phyloP scores from a whole-genome alignment of 2,797 vertebrate species.

The Nasua narica region DNA sequence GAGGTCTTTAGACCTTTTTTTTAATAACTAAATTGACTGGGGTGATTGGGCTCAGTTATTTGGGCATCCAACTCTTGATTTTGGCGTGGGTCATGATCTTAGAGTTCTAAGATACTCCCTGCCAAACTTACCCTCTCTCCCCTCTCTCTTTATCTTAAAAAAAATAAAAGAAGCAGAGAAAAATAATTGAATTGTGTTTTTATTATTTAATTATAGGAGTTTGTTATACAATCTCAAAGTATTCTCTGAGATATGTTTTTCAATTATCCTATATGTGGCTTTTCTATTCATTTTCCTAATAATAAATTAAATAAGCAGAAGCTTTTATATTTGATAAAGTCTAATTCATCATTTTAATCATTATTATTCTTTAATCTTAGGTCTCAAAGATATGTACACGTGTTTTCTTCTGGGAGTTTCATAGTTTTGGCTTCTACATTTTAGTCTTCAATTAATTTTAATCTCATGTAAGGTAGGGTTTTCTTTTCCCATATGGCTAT shows the following conservation, averaged over 20 bases:
- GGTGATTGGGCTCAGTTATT: not conserved
- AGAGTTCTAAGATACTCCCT: not conserved
- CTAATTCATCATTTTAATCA: not conserved
- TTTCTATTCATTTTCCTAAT: not conserved
- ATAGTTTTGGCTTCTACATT: not conserved
- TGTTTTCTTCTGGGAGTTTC: not conserved
- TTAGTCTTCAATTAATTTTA: not conserved
- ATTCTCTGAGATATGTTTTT: not conserved
- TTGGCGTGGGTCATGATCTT: too few relatives aligned
- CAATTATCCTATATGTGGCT: not conserved
- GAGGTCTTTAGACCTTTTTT: not conserved
- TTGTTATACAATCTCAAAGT: not conserved
- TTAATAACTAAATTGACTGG: not conserved
- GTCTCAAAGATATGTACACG: not conserved
- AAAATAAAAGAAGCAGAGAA: not conserved
- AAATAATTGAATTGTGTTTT: not conserved
- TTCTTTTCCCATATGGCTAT: not conserved
- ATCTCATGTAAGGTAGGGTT: not conserved
- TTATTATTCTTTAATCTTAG: not conserved
- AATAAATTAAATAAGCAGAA: not conserved
- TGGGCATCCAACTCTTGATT: not conserved
- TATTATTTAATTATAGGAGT: not conserved
- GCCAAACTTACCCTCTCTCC: not conserved
- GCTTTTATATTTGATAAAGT: not conserved
- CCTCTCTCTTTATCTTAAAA: not conserved